Evolutionary conservation across 2,113 vertebrate genomes (phyloP).

Genomic region (Pseudonaja textilis): DNA sequence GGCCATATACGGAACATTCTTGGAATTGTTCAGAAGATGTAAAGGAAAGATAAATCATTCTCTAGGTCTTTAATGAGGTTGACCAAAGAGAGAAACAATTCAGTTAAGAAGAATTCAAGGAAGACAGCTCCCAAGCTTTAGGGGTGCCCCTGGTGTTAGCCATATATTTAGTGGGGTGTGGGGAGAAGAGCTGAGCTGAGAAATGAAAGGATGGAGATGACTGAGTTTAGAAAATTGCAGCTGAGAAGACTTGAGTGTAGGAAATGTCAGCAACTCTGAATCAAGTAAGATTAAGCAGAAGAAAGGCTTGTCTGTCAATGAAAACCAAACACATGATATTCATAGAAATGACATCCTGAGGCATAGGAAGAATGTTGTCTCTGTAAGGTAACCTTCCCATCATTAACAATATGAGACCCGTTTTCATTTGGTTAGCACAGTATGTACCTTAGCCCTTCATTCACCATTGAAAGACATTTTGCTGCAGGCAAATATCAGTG

Average conservation of each 20-base stretch:
- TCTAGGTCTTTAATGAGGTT: neutral
- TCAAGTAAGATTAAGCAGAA: neutral
- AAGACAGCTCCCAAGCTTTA: neutral
- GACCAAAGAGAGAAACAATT: neutral
- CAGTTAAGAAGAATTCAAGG: neutral
- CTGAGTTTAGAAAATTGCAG: too few relatives aligned
- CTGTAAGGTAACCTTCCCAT: neutral
- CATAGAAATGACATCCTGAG: neutral
- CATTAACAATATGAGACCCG: neutral
- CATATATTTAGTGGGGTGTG: neutral
- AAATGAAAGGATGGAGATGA: neutral
- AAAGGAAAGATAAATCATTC: neutral
- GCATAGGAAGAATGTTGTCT: neutral
- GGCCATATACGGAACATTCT: conserved; percentile 26
- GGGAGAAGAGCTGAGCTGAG: neutral
- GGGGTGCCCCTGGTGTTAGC: neutral
- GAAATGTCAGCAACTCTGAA: neutral
- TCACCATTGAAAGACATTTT: conserved; percentile 29
- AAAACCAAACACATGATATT: neutral
- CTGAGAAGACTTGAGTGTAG: neutral
- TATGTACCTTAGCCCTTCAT: conserved; percentile 1
- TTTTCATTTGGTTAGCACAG: neutral
- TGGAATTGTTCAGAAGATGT: neutral
- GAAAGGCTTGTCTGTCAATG: neutral
- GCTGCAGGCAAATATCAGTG: conserved; percentile 28